phyloP scores from a whole-genome alignment of 2,113 vertebrate species.

The Carassius auratus region DNA sequence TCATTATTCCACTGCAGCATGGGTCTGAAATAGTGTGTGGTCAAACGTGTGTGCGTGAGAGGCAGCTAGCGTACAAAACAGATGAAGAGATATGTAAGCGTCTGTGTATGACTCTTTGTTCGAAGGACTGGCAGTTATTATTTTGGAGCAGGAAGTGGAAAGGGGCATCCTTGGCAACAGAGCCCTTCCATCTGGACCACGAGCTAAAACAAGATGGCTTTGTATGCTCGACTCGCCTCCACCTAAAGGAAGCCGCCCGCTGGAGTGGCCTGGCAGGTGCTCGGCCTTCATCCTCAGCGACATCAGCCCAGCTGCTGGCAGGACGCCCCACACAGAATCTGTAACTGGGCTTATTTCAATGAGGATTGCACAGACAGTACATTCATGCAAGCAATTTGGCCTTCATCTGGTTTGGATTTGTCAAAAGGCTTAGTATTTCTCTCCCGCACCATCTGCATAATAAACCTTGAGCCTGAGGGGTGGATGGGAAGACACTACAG shows the following conservation, averaged over 20 bases:
- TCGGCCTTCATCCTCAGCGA: conserved; percentile 49
- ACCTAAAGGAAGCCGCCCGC: conserved; percentile 57
- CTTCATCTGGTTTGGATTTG: conserved; percentile 37
- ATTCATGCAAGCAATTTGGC: conserved; percentile 24
- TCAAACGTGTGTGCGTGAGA: conserved; percentile 16
- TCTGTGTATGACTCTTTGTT: conserved; percentile 76
- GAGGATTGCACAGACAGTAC: conserved; percentile 3
- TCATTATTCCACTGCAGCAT: neutral
- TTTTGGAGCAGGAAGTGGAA: conserved; percentile 71
- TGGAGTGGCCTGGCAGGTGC: conserved; percentile 61
- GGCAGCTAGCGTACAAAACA: conserved; percentile 25
- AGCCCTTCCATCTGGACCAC: conserved; percentile 70
- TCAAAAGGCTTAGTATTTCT: conserved; percentile 34
- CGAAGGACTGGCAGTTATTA: conserved; percentile 66
- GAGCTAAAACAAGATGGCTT: conserved; percentile 77
- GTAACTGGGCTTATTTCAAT: conserved; percentile 28
- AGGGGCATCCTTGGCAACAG: conserved; percentile 71
- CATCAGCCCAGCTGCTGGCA: conserved; percentile 49
- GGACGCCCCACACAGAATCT: neutral
- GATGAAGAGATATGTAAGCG: conserved; percentile 31
- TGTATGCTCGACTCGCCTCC: conserved; percentile 62
- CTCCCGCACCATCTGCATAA: conserved; percentile 26
- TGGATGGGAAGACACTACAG: neutral
- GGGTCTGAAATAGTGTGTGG: conserved; percentile 7
- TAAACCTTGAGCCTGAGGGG: conserved; percentile 14